phyloP scores from a whole-genome alignment of 2,888 invertebrate genomes.

The Campoplex nolae region DNA sequence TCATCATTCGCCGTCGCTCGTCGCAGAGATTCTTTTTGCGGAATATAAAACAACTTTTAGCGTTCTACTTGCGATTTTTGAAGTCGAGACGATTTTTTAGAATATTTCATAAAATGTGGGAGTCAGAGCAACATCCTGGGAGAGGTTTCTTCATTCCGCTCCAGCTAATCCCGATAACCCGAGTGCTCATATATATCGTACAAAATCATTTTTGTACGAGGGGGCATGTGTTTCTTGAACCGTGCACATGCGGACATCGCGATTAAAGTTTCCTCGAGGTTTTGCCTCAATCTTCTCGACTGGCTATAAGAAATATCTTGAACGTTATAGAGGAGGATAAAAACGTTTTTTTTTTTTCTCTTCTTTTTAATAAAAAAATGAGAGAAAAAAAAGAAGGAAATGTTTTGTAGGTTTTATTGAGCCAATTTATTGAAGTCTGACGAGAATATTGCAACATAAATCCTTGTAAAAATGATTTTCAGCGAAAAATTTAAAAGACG shows the following conservation, averaged over 20 bases:
- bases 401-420: background rate
- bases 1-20: no score
- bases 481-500: background rate
- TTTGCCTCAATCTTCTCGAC: background rate
- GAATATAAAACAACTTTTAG: no score
- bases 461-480: slow-evolving; percentile 23
- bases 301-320: background rate
- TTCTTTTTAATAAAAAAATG: background rate
- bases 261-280: slow-evolving; percentile 9
- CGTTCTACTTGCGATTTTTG: background rate
- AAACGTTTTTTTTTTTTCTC: background rate
- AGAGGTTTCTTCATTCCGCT: slow-evolving; percentile 1
- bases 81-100: background rate
- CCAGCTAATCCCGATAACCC: slow-evolving; percentile 53
- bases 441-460: background rate
- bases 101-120: background rate
- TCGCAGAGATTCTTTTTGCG: no score
- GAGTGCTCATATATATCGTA: background rate
- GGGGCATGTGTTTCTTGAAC: background rate
- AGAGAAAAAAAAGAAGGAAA: background rate
- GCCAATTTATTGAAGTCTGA: background rate
- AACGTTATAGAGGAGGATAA: background rate
- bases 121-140: background rate
- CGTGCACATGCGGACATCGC: slow-evolving; percentile 7
- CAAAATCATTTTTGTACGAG: slow-evolving; percentile 14